Evolutionary conservation across 2,888 invertebrate genomes (phyloP), one percentile per base, ranked within the genome.

Genomic region (Exocentrus adspersus): DNA sequence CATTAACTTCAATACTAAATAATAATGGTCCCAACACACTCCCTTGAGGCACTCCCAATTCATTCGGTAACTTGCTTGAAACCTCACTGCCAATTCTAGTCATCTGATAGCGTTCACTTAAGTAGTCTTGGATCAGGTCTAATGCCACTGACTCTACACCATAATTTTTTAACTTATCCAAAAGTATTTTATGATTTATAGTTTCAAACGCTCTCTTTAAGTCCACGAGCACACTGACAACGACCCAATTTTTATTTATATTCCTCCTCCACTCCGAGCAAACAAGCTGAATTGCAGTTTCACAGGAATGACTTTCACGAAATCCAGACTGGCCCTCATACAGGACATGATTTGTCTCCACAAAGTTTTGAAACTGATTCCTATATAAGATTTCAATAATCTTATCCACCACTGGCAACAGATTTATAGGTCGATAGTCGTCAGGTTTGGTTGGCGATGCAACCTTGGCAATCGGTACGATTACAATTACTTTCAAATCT

Each of bases 21-120:
- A 59, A 19, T 9, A 61, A 52, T 16, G 61, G 61, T 9, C 56
- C 61, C n/a, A 61, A 32, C 1, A 61, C 54, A 46, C 53, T 45
- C 2, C 56, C 54, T 17, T 56, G 61, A 1, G 48, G 61, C 2
- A 61, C 54, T 12, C 56, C 46, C n/a, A n/a, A n/a, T n/a, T n/a
- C n/a, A n/a, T n/a, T n/a, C n/a, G n/a, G n/a, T n/a, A n/a, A n/a
- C n/a, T n/a, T n/a, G n/a, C n/a, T n/a, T n/a, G n/a, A n/a, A 16
- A 19, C 9, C 14, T 57, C 17, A 45, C 21, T 17, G 7, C 9
- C 19, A 2, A 43, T 17, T 17, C 2, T 43, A 16, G 17, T 57
- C 9, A 48, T 61, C 10, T 60, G 42, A 54, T 17, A 54, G 12
- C 53, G 30, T 14, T 60, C 19, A 12, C 2, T 5, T 2, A 54